phyloP scores from a whole-genome alignment of 2,797 vertebrate species.

The Sternarchorhynchus goeldii region DNA sequence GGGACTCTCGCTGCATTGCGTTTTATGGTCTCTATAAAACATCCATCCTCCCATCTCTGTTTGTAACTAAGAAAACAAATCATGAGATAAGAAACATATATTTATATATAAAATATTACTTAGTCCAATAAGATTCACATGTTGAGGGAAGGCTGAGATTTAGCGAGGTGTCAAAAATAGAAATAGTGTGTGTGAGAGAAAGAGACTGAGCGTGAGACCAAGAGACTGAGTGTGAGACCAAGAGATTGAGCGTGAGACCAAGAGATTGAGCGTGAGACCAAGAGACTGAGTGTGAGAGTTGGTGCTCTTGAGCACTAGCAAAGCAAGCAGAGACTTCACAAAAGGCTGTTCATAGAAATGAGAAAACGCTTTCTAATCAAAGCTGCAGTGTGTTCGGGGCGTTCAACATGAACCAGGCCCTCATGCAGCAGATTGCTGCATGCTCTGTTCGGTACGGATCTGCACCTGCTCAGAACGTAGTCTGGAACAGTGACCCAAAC shows the following conservation, averaged over 20 bases:
- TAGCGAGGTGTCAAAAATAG: constrained; percentile 56
- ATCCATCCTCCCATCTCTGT: constrained; percentile 54
- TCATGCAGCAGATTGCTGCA: constrained; percentile 53
- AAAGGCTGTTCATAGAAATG: not conserved
- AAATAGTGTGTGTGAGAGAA: constrained; percentile 42
- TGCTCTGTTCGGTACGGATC: constrained; percentile 68
- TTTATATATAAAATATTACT: constrained; percentile 52
- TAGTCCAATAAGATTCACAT: constrained; percentile 67
- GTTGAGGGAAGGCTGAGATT: constrained; percentile 65
- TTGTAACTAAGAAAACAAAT: constrained; percentile 62
- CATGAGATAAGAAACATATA: constrained; percentile 64
- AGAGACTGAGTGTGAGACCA: constrained; percentile 26
- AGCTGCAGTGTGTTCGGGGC: constrained; percentile 44
- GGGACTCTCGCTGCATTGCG: constrained; percentile 63
- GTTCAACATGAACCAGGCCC: constrained; percentile 60
- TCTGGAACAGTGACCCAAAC: constrained; percentile 83
- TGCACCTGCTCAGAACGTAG: constrained; percentile 76
- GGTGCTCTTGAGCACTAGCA: not conserved
- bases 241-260: not conserved
- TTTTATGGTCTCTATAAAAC: constrained; percentile 71
- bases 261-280: not conserved
- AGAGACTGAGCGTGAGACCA: constrained; percentile 10
- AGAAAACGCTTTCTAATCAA: constrained; percentile 62
- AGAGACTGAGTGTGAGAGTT: not conserved
- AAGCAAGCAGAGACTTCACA: not conserved